Conservation (phyloP, 2,797 vertebrate species). For the Xenopus petersii region DNA sequence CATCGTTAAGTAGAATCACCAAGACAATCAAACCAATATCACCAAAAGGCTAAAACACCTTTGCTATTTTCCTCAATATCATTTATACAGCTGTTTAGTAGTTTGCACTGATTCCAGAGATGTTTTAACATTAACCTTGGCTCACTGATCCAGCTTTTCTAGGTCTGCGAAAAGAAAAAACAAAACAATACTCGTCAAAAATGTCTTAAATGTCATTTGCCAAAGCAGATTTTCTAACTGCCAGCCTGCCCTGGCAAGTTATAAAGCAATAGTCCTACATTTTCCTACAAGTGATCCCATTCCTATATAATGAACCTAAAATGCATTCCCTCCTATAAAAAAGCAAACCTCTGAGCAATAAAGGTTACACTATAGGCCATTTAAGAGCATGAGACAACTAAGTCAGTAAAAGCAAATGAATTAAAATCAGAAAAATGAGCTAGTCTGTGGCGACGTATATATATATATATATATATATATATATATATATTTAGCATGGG, state of each 20-base stretch:
- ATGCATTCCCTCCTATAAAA: not conserved
- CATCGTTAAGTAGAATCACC: constrained; percentile 60
- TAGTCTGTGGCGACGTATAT: constrained; percentile 70
- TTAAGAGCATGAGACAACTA: constrained; percentile 65
- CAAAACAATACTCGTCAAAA: not conserved
- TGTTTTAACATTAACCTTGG: constrained; percentile 49
- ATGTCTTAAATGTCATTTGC: too few species aligned
- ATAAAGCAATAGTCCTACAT: too few species aligned
- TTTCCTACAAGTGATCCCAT: too few species aligned
- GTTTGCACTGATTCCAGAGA: constrained; percentile 53
- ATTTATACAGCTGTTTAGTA: constrained; percentile 52
- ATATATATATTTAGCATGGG: constrained; percentile 66
- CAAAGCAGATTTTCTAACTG: too few species aligned
- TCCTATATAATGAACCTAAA: not conserved
- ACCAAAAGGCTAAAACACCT: constrained; percentile 67
- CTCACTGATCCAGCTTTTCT: constrained; percentile 9
- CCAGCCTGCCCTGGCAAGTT: too few species aligned
- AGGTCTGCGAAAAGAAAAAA: not conserved
- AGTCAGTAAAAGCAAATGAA: constrained; percentile 71
- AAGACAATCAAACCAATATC: constrained; percentile 59
- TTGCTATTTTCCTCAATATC: constrained; percentile 58
- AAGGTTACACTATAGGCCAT: constrained; percentile 52
- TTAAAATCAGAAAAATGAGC: constrained; percentile 66
- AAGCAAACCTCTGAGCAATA: constrained; percentile 1
- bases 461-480: too few species aligned